Conservation (phyloP, 1,140 invertebrate species). For the Tenebrio molitor region DNA sequence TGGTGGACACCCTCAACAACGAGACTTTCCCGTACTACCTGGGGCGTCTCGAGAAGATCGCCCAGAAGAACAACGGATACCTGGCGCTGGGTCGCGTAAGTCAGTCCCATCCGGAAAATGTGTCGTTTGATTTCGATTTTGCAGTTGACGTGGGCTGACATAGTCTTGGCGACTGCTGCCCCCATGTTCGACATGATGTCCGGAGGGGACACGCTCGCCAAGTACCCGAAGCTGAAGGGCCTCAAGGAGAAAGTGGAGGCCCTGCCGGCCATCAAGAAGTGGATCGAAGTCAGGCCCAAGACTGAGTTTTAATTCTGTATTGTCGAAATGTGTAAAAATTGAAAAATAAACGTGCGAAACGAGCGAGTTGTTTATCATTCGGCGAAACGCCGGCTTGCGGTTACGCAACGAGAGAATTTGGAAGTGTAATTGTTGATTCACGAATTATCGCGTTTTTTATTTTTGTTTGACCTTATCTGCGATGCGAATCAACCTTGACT, state of each 20-base stretch:
- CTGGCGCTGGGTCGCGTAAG: constrained; percentile 70
- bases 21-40: constrained; percentile 73
- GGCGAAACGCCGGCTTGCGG: no score
- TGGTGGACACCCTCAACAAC: constrained; percentile 66
- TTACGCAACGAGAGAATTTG: no score
- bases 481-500: no score
- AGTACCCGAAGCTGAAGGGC: constrained; percentile 72
- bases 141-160: constrained; percentile 76
- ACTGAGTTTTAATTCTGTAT: no score
- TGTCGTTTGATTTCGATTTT: constrained; percentile 57
- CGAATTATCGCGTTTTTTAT: no score
- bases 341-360: no score
- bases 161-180: constrained; percentile 73
- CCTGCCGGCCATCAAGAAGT: constrained; percentile 75
- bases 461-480: no score
- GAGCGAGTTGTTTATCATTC: no score
- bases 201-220: constrained; percentile 70
- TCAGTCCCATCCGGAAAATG: background rate
- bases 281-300: constrained; percentile 68
- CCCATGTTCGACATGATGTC: constrained; percentile 74
- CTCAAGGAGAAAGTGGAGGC: constrained; percentile 70
- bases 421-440: no score
- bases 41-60: constrained; percentile 71
- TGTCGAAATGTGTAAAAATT: no score
- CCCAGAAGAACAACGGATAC: constrained; percentile 71